These are phyloP conservation scores for Gasterosteus aculeatus DNA, from an alignment of 2,113 vertebrate genomes.

Conservation along the genomic window DNA sequence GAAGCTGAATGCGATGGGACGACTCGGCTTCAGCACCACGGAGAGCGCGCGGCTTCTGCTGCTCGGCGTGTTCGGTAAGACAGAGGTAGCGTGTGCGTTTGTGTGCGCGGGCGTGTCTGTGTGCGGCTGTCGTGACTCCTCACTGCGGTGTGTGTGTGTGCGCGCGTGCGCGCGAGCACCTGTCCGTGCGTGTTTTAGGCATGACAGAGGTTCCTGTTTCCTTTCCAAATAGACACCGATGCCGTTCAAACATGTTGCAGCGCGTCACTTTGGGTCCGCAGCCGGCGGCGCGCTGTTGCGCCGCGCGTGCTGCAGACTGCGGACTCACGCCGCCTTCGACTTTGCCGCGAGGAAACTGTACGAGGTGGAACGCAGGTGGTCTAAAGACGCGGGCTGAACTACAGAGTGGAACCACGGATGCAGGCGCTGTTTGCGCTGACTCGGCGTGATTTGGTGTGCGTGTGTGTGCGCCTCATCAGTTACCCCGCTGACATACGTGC, in stretches of 20 bases:
- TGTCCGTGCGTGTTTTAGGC: neutral
- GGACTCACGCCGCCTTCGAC: slow-evolving; percentile 27
- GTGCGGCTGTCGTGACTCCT: slow-evolving; percentile 34
- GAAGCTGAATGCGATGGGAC: slow-evolving; percentile 71
- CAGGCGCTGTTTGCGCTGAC: slow-evolving; percentile 55
- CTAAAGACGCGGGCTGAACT: slow-evolving; percentile 13
- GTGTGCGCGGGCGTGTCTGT: slow-evolving; percentile 20
- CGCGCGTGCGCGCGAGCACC: neutral
- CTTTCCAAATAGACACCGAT: neutral
- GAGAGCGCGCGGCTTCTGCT: slow-evolving; percentile 74
- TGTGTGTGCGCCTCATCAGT: neutral
- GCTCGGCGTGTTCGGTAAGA: slow-evolving; percentile 72
- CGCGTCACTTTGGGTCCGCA: slow-evolving; percentile 38
- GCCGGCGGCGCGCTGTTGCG: slow-evolving; percentile 39
- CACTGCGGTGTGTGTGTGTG: slow-evolving; percentile 36
- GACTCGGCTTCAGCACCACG: slow-evolving; percentile 76
- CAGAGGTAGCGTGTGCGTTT: neutral
- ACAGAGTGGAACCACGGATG: fast-evolving
- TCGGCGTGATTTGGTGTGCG: slow-evolving; percentile 38
- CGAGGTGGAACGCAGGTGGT: neutral
- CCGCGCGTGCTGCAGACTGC: slow-evolving; percentile 61
- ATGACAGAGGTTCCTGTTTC: slow-evolving; percentile 2
- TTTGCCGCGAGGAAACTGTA: slow-evolving; percentile 31
- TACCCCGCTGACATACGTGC: neutral
- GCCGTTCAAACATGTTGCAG: slow-evolving; percentile 12